Evolutionary conservation across 64 coral and sea anemone species (phyloP).

Genomic region (Orbicella faveolata): DNA sequence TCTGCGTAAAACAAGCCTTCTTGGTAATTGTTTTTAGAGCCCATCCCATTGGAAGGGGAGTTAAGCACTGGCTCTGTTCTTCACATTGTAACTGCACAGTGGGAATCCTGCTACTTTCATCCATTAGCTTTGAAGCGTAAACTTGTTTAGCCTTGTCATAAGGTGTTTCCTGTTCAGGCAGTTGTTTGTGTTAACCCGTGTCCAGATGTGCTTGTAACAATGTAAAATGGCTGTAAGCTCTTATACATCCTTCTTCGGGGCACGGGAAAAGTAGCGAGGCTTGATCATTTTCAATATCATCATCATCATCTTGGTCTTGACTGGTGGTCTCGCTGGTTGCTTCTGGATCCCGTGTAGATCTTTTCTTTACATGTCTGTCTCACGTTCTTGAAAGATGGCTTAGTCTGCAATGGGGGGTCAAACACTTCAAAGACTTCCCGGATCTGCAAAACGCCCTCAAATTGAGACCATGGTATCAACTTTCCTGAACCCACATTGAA

Average conservation of each 20-base stretch:
- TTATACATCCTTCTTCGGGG: conserved; percentile 51
- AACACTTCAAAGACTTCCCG: not conserved
- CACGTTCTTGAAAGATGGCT: not conserved
- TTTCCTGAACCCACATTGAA: conserved; percentile 37
- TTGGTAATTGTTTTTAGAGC: not conserved
- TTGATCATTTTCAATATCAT: no score
- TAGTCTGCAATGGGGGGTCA: not conserved
- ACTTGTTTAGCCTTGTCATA: conserved; percentile 13
- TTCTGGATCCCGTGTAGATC: no score
- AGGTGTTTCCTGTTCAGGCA: conserved; percentile 38
- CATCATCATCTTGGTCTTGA: no score
- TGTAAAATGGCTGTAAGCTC: conserved; percentile 11
- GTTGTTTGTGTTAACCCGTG: conserved; percentile 19
- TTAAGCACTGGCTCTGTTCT: no score
- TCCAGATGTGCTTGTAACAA: conserved; percentile 42
- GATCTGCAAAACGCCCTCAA: not conserved
- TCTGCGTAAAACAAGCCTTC: conserved; percentile 18
- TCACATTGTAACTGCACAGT: no score
- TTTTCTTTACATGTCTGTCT: not conserved
- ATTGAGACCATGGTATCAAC: conserved; percentile 23
- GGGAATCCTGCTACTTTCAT: no score
- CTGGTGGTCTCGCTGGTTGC: no score
- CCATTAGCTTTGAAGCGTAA: not conserved
- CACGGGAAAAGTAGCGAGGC: not conserved
- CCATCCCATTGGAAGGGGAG: no score